A percentile compares a stretch with the other conserved stretches of the same genome.
Evolutionary conservation across 1,140 invertebrate species (phyloP).

Genomic region (Argopecten irradians): DNA sequence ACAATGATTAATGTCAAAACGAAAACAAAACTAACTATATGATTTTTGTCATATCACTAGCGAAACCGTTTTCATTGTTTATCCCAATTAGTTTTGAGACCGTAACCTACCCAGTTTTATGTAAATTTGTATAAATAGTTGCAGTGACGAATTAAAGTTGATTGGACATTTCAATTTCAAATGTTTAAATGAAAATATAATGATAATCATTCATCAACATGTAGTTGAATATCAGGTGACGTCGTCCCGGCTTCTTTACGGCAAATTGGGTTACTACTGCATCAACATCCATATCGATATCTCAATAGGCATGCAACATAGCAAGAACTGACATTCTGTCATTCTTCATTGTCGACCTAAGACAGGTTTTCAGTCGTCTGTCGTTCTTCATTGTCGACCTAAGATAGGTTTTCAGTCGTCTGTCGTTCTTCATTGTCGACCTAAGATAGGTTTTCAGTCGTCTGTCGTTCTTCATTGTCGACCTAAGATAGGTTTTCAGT

Average conservation of each 20-base stretch:
- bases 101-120: too few relatives aligned
- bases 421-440: conserved; percentile 32
- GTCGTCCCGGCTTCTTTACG: neutral
- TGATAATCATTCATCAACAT: too few relatives aligned
- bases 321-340: conserved; percentile 82
- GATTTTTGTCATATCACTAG: too few relatives aligned
- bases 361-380: conserved; percentile 10
- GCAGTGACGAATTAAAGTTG: too few relatives aligned
- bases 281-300: neutral
- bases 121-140: too few relatives aligned
- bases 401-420: conserved; percentile 11
- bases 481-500: conserved; percentile 10
- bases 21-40: too few relatives aligned
- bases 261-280: neutral
- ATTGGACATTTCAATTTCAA: too few relatives aligned
- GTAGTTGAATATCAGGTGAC: neutral
- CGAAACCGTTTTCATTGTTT: too few relatives aligned
- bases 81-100: too few relatives aligned
- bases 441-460: conserved; percentile 20
- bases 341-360: neutral
- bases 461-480: conserved; percentile 34
- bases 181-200: too few relatives aligned
- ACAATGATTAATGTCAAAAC: too few relatives aligned
- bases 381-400: conserved; percentile 32
- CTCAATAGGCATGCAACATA: neutral